phyloP scores from a whole-genome alignment of 2,888 invertebrate species.

The Galerucella nymphaeae region DNA sequence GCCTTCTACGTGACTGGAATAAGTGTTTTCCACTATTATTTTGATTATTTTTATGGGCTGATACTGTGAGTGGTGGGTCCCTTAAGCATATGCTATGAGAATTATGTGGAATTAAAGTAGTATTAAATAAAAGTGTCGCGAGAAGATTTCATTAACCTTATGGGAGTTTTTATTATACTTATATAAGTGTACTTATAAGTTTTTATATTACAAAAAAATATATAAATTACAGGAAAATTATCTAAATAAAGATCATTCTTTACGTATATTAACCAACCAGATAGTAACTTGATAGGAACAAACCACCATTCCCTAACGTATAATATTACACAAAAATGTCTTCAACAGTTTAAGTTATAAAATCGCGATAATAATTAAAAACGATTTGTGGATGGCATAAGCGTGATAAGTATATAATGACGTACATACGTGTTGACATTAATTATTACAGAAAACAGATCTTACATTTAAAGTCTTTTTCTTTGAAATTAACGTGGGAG shows the following conservation, averaged over 20 bases:
- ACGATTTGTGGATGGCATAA: slow-evolving; percentile 12
- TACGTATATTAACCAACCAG: background rate
- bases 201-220: background rate
- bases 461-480: background rate
- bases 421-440: slow-evolving; percentile 31
- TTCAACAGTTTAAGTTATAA: background rate
- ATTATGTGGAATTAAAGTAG: slow-evolving; percentile 10
- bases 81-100: slow-evolving; percentile 24
- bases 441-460: slow-evolving; percentile 28
- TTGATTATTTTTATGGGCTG: slow-evolving; percentile 34
- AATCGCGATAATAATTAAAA: slow-evolving; percentile 7
- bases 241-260: background rate
- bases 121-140: slow-evolving; percentile 7
- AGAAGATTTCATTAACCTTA: background rate
- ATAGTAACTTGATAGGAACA: background rate
- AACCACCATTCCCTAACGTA: background rate
- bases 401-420: slow-evolving; percentile 28
- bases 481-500: background rate
- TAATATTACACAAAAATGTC: background rate
- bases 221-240: background rate
- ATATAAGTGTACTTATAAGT: background rate
- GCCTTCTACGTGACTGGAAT: slow-evolving; percentile 53
- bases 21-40: slow-evolving; percentile 36
- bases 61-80: slow-evolving; percentile 19
- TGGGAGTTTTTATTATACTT: background rate